Base-by-base conservation (phyloP, 2,797 vertebrate species). In the Coregonus suidteri region DNA sequence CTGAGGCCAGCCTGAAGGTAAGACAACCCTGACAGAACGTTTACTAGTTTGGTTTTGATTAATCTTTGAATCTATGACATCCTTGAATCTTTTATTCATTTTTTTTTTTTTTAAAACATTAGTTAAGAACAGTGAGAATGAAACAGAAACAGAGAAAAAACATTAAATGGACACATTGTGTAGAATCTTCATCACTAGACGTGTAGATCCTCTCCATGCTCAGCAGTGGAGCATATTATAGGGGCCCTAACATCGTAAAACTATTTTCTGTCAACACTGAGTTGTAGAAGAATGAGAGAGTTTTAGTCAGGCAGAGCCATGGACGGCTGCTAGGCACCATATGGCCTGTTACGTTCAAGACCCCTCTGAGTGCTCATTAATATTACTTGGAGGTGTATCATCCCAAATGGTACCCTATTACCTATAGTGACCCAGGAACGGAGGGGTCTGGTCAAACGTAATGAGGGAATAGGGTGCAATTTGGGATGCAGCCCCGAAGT, bases 301-400 rank as follows among this genome's bases (percentile, higher is more conserved):
- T 72, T 80, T 78, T 84, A 86, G 87, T 89, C 83, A 86, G 87
- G 88, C 87, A 79, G 78, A 85, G 84, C 81, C 86, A 79, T 66
- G 83, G 89, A 91, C 83, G 87, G 85, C 85, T 88, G 83, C 85
- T 92, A 6, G 1, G 56, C 56, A 18, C 41, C 2, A 3, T 47
- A 47, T 9, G 41, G 41, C 41, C 9, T 6, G 7, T 47, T 47
- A 1, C 41, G 7, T 47, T 47, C 7, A 1, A 47, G 7, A 90
- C 89, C 89, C 84, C 87, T 87, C 87, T 82, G 88, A 93, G 90
- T 89, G 87, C 90, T 90, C 66, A 82, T 93, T 91, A 92, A 90
- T 92, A 91, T 91, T 89, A 87, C 89, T 87, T 56, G 80, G 82
- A 85, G 83, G 85, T 83, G 77, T 70, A 72, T 47, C 7, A 2